Evolutionary conservation across 1,140 invertebrate genomes (phyloP), one percentile per base, ranked within the genome.

Genomic region (Brachystomella parvula): DNA sequence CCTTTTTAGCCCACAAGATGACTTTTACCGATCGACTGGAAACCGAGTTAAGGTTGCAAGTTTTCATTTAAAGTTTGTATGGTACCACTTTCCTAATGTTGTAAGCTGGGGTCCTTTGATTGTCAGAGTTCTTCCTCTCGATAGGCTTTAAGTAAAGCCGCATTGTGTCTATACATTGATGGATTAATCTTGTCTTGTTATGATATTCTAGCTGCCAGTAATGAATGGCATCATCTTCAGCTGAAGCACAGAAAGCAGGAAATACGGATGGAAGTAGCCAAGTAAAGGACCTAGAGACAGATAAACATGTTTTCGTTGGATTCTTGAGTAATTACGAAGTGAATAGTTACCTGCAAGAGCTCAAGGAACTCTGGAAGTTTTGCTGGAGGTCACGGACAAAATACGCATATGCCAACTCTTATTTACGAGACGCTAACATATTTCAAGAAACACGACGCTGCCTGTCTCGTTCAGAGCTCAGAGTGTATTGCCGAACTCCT

Each of bases 391-490:
- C 29, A 31, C 24, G 69, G 61, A 30, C 33, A n/a, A 2, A 73
- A 73, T 35, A 70, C 59, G 0, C 64, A 68, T 9, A 59, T 73
- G 56, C 61, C 65, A 3, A 72, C 71, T 9, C 24, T 72, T 2
- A 67, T 65, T 2, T 70, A 72, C 56, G 63, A 72, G 39, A 64
- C 68, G 12, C 39, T 70, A 17, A 63, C 69, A 39, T 72, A 67
- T 39, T 65, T 72, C 0, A 39, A 39, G 19, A 19, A 19, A 9
- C 66, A 72, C 31, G 6, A 49, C 6, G 60, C 71, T 0, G 64
- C 71, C 2, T 68, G 66, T 32, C 47, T 53, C 0, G 19, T 3
- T 26, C 71, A 73, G 53, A 66, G 24, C 19, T 12, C 44, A 17
- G 61, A 68, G 29, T 30, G 24, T 1, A 67, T 73, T 26, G 21